Evolutionary conservation across 2,888 invertebrate species (phyloP).

Genomic region (Mythimna lalbum): DNA sequence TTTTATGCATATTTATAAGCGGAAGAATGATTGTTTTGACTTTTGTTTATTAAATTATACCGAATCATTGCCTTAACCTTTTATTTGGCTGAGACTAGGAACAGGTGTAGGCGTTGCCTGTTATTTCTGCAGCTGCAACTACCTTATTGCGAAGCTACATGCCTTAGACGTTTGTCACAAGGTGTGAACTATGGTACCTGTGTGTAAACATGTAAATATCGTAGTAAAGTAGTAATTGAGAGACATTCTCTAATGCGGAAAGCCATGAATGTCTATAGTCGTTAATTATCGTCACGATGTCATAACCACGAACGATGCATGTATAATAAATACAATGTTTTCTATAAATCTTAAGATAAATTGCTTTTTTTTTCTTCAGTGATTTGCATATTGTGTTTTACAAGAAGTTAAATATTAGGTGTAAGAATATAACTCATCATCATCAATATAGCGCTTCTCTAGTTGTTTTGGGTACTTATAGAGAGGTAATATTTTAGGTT

Average conservation of each 20-base stretch:
- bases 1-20: slow-evolving; percentile 18
- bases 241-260: slow-evolving; percentile 43
- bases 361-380: neutral
- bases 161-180: slow-evolving; percentile 26
- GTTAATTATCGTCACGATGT: slow-evolving; percentile 37
- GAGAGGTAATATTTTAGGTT: too few species aligned
- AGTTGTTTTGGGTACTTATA: too few species aligned
- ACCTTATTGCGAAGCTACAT: slow-evolving; percentile 32
- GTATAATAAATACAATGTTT: slow-evolving; percentile 19
- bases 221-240: slow-evolving; percentile 6
- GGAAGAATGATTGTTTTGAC: slow-evolving; percentile 14
- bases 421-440: too few species aligned
- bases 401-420: neutral
- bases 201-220: slow-evolving; percentile 13
- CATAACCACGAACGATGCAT: slow-evolving; percentile 37
- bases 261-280: slow-evolving; percentile 24
- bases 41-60: slow-evolving; percentile 16
- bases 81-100: slow-evolving; percentile 1
- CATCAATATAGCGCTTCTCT: too few species aligned
- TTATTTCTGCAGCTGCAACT: slow-evolving; percentile 7
- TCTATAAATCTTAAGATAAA: neutral
- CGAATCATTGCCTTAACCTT: slow-evolving; percentile 17
- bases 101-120: slow-evolving; percentile 19
- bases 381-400: neutral
- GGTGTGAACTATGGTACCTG: slow-evolving; percentile 18